Conservation (phyloP, 2,797 vertebrate genomes). For the Hippoglossus hippoglossus region DNA sequence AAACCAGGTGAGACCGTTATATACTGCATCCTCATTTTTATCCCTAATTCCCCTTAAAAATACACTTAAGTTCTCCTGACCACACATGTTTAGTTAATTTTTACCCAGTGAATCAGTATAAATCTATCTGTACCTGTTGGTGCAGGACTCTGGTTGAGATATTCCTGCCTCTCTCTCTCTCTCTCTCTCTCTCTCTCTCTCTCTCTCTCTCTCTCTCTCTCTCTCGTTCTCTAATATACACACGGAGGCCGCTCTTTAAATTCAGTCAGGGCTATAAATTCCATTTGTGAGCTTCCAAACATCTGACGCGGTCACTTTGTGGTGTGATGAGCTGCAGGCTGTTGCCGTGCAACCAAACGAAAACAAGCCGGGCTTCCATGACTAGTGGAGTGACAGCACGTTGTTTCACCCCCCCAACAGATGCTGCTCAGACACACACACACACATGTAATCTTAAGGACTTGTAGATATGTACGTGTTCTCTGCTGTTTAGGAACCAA, state of each 20-base stretch:
- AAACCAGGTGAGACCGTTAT: conserved; percentile 38
- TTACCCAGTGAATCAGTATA: no score
- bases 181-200: conserved; percentile 22
- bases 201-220: conserved; percentile 20
- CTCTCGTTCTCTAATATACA: conserved; percentile 15
- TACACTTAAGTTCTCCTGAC: no score
- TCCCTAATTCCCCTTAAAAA: no score
- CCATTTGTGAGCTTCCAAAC: conserved; percentile 44
- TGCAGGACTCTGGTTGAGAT: background rate
- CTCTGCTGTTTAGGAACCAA: background rate
- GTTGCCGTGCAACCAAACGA: conserved; percentile 45
- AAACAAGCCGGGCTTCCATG: conserved; percentile 36
- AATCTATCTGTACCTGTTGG: background rate
- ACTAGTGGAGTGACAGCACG: conserved; percentile 40
- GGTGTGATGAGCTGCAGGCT: conserved; percentile 11
- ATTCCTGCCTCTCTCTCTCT: background rate
- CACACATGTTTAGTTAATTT: no score
- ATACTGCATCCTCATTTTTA: no score
- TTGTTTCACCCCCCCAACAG: conserved; percentile 24
- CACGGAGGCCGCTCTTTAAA: conserved; percentile 33
- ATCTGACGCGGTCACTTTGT: conserved; percentile 55
- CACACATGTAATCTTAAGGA: background rate
- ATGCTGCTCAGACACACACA: conserved; percentile 23
- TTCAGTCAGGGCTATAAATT: conserved; percentile 46
- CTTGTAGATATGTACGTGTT: background rate